These are phyloP conservation scores for Esperia sulphurella DNA, from an alignment of 2,888 invertebrate genomes.

Conservation along the genomic window DNA sequence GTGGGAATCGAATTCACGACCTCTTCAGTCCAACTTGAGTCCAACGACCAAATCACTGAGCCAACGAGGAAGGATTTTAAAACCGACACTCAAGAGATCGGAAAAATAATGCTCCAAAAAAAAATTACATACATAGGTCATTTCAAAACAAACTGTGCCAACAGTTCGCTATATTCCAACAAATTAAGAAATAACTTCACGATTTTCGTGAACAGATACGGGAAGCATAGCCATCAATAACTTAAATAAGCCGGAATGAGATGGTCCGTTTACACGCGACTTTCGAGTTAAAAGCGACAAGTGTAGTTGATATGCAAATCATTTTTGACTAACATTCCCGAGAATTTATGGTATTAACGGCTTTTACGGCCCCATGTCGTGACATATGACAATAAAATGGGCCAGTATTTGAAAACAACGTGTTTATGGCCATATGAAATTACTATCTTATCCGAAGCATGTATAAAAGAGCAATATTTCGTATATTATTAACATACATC, in stretches of 20 bases:
- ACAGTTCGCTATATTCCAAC: slow-evolving; percentile 6
- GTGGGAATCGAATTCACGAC: too few relatives aligned
- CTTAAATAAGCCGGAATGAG: slow-evolving; percentile 48
- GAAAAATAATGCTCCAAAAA: too few relatives aligned
- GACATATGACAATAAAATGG: slow-evolving; percentile 64
- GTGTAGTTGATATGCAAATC: slow-evolving; percentile 64
- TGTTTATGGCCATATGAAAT: slow-evolving; percentile 62
- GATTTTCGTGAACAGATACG: slow-evolving; percentile 44
- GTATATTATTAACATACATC: slow-evolving; percentile 48
- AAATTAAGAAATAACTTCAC: slow-evolving; percentile 26
- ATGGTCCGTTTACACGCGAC: slow-evolving; percentile 57
- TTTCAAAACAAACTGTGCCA: not conserved
- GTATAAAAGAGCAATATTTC: slow-evolving; percentile 35
- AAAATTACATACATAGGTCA: too few relatives aligned
- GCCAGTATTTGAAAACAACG: slow-evolving; percentile 53
- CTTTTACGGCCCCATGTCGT: slow-evolving; percentile 58
- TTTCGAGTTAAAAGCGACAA: slow-evolving; percentile 49
- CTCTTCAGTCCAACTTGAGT: too few relatives aligned
- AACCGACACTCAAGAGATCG: too few relatives aligned
- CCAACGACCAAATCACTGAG: too few relatives aligned
- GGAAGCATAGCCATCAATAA: slow-evolving; percentile 54
- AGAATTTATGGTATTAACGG: slow-evolving; percentile 54
- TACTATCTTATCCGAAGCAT: slow-evolving; percentile 43
- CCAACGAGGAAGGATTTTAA: too few relatives aligned
- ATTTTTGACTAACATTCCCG: slow-evolving; percentile 26